Base-by-base conservation (phyloP, 1,140 invertebrate species). In the Kradibia gibbosae region DNA sequence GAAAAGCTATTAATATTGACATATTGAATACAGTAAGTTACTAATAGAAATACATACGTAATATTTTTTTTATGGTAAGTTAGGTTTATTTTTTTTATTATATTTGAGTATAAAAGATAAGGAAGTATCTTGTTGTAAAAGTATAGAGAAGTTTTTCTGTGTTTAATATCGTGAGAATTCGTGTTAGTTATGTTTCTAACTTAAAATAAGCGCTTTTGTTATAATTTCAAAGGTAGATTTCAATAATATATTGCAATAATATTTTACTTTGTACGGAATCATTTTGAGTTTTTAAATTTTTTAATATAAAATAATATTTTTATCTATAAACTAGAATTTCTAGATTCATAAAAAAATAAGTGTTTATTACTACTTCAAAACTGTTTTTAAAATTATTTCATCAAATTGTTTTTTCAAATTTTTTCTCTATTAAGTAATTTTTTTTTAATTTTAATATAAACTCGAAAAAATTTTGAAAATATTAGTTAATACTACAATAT, bases 101-200 rank as follows among this genome's bases (percentile, higher is more conserved):
- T 36, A 0, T 55, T 10, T 42, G 11, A 70, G 4, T 39, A 57
- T 57, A 70, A 71, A 57, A 55, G 67, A 70, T 57, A 73, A 80
- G 78, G 62, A 80, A 80, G 57, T 72, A 20, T 70, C 22, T 25
- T 13, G n/a, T 80, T 74, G 31, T 57, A 57, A 74, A 75, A 81
- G n/a, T n/a, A 4, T 50, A 28, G 31, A 36, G 2, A 34, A 36
- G 7, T 62, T 73, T 39, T 73, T 81, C 31, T 48, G 45, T 31
- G 42, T n/a, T 67, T 81, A 81, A 55, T 73, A 42, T 75, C 72
- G 71, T 81, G 57, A 81, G 79, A 81, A 81, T 81, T 22, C 20
- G 42, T 31, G 42, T 48, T 22, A 50, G n/a, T 45, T 73, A 62
- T 62, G 28, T 73, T 28, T 31, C 11, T 70, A 36, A 3, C 13